Conservation (phyloP, 2,113 vertebrate genomes). For the Hyla sarda region DNA sequence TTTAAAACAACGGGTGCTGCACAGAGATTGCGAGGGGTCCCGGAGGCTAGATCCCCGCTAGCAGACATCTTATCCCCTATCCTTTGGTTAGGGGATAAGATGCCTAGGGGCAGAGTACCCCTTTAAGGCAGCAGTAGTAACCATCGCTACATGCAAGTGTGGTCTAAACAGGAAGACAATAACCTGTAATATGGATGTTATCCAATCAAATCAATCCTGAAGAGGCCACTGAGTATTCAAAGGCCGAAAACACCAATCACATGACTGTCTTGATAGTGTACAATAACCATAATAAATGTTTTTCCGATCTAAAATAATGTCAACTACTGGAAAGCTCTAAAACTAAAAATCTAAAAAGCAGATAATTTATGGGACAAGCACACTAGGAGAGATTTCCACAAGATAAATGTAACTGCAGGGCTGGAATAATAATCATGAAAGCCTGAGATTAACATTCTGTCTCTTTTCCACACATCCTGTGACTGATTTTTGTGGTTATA, state of each 20-base stretch:
- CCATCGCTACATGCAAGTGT: too few relatives aligned
- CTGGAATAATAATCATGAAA: constrained; percentile 23
- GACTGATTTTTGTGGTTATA: constrained; percentile 40
- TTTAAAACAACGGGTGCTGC: too few relatives aligned
- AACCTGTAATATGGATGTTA: too few relatives aligned
- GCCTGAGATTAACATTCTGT: constrained; percentile 35
- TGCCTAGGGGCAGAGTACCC: too few relatives aligned
- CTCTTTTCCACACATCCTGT: constrained; percentile 48
- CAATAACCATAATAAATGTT: not conserved
- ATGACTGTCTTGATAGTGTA: not conserved
- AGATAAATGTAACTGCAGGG: constrained; percentile 19
- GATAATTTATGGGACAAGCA: not conserved
- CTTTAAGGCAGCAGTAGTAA: too few relatives aligned
- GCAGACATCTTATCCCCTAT: too few relatives aligned
- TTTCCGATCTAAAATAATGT: not conserved
- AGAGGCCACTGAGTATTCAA: not conserved
- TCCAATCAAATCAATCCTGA: not conserved
- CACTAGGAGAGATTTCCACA: constrained; percentile 11
- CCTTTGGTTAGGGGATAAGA: too few relatives aligned
- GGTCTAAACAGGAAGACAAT: too few relatives aligned
- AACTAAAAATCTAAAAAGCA: not conserved
- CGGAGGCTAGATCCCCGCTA: too few relatives aligned
- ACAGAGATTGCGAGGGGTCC: too few relatives aligned
- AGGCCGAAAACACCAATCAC: not conserved
- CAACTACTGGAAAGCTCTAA: not conserved